Conservation (phyloP, 2,888 invertebrate species). For the Heliconius aoede region DNA sequence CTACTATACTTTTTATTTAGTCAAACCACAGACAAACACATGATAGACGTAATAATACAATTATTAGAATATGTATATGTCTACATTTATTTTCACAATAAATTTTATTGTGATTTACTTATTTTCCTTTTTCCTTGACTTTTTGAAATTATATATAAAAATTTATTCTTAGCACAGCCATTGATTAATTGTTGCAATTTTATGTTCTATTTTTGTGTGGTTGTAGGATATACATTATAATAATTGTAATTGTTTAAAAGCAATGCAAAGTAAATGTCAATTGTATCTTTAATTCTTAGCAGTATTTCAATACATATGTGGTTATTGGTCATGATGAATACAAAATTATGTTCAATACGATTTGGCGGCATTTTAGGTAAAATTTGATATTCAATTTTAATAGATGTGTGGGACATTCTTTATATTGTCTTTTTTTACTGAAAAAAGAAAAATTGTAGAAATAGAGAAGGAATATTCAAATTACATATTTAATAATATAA, state of each 20-base stretch:
- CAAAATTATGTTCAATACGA: slow-evolving; percentile 23
- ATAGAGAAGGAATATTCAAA: neutral
- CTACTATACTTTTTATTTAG: too few species aligned
- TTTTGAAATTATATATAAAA: neutral
- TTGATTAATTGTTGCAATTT: slow-evolving; percentile 66
- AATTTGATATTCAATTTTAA: slow-evolving; percentile 8
- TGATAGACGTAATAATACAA: too few species aligned
- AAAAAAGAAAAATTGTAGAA: neutral
- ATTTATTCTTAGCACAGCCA: slow-evolving; percentile 23
- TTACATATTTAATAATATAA: neutral
- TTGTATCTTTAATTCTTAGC: slow-evolving; percentile 52
- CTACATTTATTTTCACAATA: neutral
- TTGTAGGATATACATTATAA: slow-evolving; percentile 50
- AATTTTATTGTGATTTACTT: slow-evolving; percentile 1
- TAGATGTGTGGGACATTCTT: slow-evolving; percentile 10
- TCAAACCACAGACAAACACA: too few species aligned
- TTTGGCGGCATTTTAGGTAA: slow-evolving; percentile 18
- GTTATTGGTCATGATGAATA: slow-evolving; percentile 27
- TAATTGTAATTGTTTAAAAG: slow-evolving; percentile 54
- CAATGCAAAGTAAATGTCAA: slow-evolving; percentile 54
- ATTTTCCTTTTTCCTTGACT: neutral
- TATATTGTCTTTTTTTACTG: neutral
- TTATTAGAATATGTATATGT: too few species aligned
- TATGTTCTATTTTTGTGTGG: slow-evolving; percentile 66
- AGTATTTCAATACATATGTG: slow-evolving; percentile 53